Percentiles rank a stretch among this genome's conserved stretches.
phyloP scores from a whole-genome alignment of 1,140 invertebrate species.

The Chlorops oryzae region DNA sequence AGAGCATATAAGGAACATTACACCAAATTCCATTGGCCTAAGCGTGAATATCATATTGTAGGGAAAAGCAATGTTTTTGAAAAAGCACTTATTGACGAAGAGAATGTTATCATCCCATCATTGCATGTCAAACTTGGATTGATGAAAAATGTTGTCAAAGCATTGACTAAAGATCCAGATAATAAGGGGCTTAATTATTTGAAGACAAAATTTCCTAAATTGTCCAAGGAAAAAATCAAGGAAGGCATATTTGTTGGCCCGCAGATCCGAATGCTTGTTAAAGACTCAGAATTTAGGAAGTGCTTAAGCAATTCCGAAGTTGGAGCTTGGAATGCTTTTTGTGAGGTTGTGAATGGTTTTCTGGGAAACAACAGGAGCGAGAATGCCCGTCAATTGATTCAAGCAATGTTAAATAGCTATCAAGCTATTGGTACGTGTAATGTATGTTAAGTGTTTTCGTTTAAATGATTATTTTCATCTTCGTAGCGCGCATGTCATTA shows the following conservation, averaged over 20 bases:
- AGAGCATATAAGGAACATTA: conserved; percentile 36
- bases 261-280: conserved; percentile 1
- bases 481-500: too few species aligned
- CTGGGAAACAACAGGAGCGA: too few species aligned
- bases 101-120: conserved; percentile 38
- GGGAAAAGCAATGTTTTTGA: conserved; percentile 36
- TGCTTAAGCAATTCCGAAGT: too few species aligned
- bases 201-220: conserved; percentile 4
- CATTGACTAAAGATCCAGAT: neutral
- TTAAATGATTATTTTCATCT: too few species aligned
- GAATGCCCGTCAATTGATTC: too few species aligned
- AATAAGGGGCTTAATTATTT: conserved; percentile 1
- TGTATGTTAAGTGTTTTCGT: too few species aligned
- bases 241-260: neutral
- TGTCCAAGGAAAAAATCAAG: conserved; percentile 53
- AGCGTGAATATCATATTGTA: conserved; percentile 24
- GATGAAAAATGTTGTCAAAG: conserved; percentile 11
- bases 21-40: conserved; percentile 34
- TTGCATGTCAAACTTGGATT: conserved; percentile 45
- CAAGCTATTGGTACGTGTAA: too few species aligned
- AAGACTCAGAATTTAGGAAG: conserved; percentile 17
- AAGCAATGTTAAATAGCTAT: too few species aligned
- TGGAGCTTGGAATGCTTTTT: too few species aligned
- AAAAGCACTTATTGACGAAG: conserved; percentile 28
- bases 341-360: too few species aligned